phyloP scores from a whole-genome alignment of 2,113 vertebrate genomes.

The Myiozetetes cayanensis region DNA sequence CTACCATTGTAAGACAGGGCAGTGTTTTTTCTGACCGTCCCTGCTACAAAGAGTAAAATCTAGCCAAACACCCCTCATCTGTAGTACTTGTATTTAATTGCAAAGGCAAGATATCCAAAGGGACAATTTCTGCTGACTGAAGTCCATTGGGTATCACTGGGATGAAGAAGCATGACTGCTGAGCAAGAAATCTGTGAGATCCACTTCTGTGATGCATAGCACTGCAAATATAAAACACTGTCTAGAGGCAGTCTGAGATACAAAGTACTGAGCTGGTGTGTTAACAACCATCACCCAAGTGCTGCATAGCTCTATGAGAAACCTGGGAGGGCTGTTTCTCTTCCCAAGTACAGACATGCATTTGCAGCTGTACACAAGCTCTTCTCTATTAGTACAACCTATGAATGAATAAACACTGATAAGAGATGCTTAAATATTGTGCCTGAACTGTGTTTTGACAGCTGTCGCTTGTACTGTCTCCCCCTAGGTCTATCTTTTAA shows the following conservation, averaged over 20 bases:
- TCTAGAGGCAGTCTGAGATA: background rate
- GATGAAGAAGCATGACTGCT: background rate
- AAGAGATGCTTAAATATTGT: background rate
- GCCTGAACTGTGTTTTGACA: slow-evolving; percentile 48
- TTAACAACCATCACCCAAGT: background rate
- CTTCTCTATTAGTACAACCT: background rate
- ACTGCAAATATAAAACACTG: background rate
- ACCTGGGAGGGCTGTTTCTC: background rate
- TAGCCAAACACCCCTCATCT: background rate
- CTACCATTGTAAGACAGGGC: background rate
- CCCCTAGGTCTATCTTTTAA: slow-evolving; percentile 39
- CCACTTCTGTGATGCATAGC: background rate
- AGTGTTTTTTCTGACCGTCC: background rate
- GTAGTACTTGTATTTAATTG: background rate
- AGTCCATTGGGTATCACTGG: background rate
- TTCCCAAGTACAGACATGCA: background rate
- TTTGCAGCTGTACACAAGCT: background rate
- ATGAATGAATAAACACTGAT: slow-evolving; percentile 56
- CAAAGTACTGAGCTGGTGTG: background rate
- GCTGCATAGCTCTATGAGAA: background rate
- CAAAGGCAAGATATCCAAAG: background rate
- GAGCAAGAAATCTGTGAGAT: background rate
- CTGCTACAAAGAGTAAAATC: background rate
- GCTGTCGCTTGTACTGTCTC: background rate
- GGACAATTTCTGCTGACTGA: background rate